phyloP scores from a whole-genome alignment of 2,797 vertebrate genomes.

The Pseudotriccus pelzelni region DNA sequence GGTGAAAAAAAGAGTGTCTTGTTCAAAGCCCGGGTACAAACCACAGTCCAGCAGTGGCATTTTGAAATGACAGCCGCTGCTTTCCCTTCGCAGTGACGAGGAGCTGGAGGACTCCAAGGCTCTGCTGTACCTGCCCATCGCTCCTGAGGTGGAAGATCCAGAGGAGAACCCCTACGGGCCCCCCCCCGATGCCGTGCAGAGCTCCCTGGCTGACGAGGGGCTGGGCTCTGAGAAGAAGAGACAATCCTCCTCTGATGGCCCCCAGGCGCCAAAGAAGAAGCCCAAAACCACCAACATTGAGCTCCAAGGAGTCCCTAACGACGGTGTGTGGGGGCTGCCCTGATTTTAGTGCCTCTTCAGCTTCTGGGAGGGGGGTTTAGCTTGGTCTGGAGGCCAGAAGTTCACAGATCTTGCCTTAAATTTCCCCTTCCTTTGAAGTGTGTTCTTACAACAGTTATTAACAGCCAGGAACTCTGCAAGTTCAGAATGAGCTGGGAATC shows the following conservation, averaged over 20 bases:
- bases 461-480: not conserved
- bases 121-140: constrained; percentile 94
- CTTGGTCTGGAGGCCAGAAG: not conserved
- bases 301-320: constrained; percentile 94
- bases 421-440: not conserved
- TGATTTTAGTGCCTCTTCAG: not conserved
- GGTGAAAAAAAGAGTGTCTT: constrained; percentile 73
- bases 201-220: constrained; percentile 81
- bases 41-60: not conserved
- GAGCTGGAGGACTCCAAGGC: constrained; percentile 96
- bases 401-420: not conserved
- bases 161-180: constrained; percentile 97
- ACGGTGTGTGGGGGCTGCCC: constrained; percentile 78
- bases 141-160: constrained; percentile 96
- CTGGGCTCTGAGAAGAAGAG: constrained; percentile 88
- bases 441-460: not conserved
- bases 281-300: constrained; percentile 96
- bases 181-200: constrained; percentile 87
- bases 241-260: constrained; percentile 86
- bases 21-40: not conserved
- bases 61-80: not conserved
- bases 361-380: no score
- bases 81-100: constrained; percentile 84
- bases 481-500: not conserved
- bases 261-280: constrained; percentile 92